Percentiles rank a stretch among this genome's conserved stretches.
These are phyloP conservation scores for Notolabrus celidotus DNA, from an alignment of 2,797 vertebrate genomes.

Conservation along the genomic window DNA sequence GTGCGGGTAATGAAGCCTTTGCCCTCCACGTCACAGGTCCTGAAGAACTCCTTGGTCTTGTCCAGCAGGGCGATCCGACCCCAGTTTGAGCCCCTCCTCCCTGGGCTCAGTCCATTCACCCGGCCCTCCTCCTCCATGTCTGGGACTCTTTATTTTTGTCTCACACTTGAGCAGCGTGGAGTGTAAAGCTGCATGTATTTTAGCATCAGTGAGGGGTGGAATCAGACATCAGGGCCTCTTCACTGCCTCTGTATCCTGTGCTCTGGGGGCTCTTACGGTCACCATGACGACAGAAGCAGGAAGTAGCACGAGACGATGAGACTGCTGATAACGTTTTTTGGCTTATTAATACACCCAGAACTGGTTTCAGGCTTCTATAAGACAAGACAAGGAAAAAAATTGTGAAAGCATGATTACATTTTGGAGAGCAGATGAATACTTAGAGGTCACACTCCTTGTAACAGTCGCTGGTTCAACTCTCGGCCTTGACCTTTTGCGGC, in stretches of 20 bases:
- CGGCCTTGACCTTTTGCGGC: too few species aligned
- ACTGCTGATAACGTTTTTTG: conserved; percentile 12
- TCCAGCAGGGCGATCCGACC: conserved; percentile 80
- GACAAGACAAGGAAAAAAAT: conserved; percentile 7
- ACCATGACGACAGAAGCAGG: conserved; percentile 47
- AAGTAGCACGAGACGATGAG: conserved; percentile 47
- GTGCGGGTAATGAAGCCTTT: conserved; percentile 90
- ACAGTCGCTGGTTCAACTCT: too few species aligned
- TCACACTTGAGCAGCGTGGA: not conserved
- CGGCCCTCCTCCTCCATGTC: conserved; percentile 69
- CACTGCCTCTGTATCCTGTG: conserved; percentile 19
- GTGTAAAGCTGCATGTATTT: conserved; percentile 4
- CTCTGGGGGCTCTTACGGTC: conserved; percentile 24
- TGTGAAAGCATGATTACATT: not conserved
- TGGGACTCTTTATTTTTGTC: conserved; percentile 5
- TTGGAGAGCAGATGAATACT: too few species aligned
- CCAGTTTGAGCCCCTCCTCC: conserved; percentile 62
- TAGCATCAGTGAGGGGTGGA: conserved; percentile 1
- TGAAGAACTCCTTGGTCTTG: conserved; percentile 93
- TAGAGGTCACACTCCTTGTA: too few species aligned
- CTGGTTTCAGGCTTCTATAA: conserved; percentile 31
- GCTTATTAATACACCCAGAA: not conserved
- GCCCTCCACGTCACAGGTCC: conserved; percentile 91
- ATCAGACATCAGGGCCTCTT: conserved; percentile 48
- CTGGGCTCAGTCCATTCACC: conserved; percentile 44